Evolutionary conservation across 2,797 vertebrate species (phyloP).

Genomic region (Tenualosa ilisha): DNA sequence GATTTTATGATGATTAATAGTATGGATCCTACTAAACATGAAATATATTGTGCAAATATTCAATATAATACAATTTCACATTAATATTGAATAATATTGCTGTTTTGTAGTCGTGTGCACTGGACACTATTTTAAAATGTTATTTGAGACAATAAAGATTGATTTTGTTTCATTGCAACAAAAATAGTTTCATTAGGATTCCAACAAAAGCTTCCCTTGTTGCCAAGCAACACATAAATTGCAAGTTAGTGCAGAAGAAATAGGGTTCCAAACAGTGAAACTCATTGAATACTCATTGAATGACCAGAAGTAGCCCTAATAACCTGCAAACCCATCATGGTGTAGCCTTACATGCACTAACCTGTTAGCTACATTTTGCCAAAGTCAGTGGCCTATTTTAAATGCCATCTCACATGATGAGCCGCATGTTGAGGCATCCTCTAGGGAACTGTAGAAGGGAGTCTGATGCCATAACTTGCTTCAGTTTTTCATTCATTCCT

Average conservation of each 20-base stretch:
- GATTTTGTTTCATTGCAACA: slow-evolving; percentile 6
- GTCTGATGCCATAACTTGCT: too few species aligned
- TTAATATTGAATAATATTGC: background rate
- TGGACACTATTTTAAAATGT: background rate
- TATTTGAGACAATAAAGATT: background rate
- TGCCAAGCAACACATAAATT: background rate
- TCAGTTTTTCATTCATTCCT: too few species aligned
- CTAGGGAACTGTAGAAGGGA: too few species aligned
- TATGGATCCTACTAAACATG: background rate
- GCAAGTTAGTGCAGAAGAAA: background rate
- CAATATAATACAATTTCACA: background rate
- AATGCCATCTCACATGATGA: too few species aligned
- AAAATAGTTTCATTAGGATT: background rate
- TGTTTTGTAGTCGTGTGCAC: background rate
- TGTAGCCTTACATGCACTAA: background rate
- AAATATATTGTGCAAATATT: background rate
- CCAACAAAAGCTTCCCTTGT: slow-evolving; percentile 1
- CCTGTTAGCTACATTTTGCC: background rate
- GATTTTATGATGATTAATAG: background rate
- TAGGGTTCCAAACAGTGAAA: background rate
- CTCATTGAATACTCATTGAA: background rate
- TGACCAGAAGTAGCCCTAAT: background rate
- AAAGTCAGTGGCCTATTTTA: background rate
- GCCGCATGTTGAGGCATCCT: too few species aligned
- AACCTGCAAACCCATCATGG: background rate